Percentiles rank a stretch among this genome's conserved stretches.
These are phyloP conservation scores for Holothuria leucospilota DNA, from an alignment of 53 echinoderm and acorn worm species.

Conservation along the genomic window DNA sequence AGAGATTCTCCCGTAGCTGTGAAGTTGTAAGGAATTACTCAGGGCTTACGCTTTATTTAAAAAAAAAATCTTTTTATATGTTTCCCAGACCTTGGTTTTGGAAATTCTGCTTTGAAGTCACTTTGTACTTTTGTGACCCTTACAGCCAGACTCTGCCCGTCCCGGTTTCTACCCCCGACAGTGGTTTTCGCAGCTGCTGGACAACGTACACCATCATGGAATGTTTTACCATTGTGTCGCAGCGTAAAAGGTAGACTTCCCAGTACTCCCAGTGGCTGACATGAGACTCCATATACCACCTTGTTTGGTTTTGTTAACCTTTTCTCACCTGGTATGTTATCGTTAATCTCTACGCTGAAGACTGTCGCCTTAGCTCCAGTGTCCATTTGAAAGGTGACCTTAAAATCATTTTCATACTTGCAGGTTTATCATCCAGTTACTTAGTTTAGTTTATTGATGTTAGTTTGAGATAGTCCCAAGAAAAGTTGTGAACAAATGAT, in stretches of 20 bases:
- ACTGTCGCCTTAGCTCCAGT: conserved; percentile 58
- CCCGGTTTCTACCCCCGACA: conserved; percentile 52
- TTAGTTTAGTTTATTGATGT: background rate
- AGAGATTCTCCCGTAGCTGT: too few relatives aligned
- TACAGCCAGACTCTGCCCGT: background rate
- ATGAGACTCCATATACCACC: conserved; percentile 37
- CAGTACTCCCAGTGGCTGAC: conserved; percentile 8
- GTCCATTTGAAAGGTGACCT: conserved; percentile 54
- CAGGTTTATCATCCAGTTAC: conserved; percentile 46
- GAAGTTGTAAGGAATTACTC: too few relatives aligned
- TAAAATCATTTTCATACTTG: conserved; percentile 17
- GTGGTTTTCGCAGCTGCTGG: conserved; percentile 12
- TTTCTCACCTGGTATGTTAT: background rate
- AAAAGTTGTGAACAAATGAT: background rate
- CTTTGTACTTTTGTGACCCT: too few relatives aligned
- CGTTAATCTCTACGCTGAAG: conserved; percentile 24
- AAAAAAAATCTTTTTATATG: too few relatives aligned
- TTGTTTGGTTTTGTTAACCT: conserved; percentile 18
- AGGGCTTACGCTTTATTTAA: too few relatives aligned
- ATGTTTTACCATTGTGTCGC: conserved; percentile 28
- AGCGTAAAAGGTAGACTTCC: conserved; percentile 45
- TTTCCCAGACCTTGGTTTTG: too few relatives aligned
- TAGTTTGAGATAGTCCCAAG: background rate
- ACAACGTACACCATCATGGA: conserved; percentile 52
- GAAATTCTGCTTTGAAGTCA: too few relatives aligned